Evolutionary conservation across 2,797 vertebrate species (phyloP).

Genomic region (Chelidonichthys spinosus): DNA sequence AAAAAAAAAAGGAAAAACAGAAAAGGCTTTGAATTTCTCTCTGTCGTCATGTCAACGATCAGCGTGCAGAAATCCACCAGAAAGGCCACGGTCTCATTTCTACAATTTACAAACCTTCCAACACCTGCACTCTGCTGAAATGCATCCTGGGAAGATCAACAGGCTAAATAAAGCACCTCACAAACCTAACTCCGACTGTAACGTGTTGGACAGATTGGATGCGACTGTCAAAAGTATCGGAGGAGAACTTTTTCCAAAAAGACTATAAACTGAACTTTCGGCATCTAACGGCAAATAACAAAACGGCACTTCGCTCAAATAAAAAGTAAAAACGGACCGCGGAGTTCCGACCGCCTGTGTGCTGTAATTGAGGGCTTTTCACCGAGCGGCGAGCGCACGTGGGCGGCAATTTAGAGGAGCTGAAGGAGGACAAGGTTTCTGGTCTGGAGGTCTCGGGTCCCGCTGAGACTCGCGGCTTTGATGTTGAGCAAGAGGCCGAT

Average conservation of each 20-base stretch:
- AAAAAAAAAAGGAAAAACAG: too few relatives aligned
- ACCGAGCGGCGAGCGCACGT: not conserved
- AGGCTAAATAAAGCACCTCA: too few relatives aligned
- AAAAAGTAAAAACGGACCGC: not conserved
- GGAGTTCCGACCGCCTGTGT: too few relatives aligned
- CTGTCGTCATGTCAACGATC: too few relatives aligned
- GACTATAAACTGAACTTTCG: too few relatives aligned
- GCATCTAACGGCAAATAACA: too few relatives aligned
- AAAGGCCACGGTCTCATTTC: too few relatives aligned
- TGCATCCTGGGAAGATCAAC: slow-evolving; percentile 5
- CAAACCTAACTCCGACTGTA: not conserved
- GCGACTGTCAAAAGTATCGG: not conserved
- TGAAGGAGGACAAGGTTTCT: slow-evolving; percentile 29
- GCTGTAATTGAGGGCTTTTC: slow-evolving; percentile 22
- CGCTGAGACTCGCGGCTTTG: slow-evolving; percentile 25
- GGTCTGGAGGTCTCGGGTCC: slow-evolving; percentile 28
- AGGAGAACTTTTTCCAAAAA: not conserved
- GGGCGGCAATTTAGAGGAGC: slow-evolving; percentile 37
- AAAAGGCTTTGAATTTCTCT: not conserved
- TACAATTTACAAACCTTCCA: too few relatives aligned
- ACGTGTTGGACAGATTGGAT: too few relatives aligned
- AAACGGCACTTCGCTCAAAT: slow-evolving; percentile 2
- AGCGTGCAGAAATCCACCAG: too few relatives aligned
- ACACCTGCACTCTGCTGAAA: not conserved
- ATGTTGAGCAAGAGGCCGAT: slow-evolving; percentile 1